Conservation (phyloP, 1,140 invertebrate genomes). For the Conus betulinus region DNA sequence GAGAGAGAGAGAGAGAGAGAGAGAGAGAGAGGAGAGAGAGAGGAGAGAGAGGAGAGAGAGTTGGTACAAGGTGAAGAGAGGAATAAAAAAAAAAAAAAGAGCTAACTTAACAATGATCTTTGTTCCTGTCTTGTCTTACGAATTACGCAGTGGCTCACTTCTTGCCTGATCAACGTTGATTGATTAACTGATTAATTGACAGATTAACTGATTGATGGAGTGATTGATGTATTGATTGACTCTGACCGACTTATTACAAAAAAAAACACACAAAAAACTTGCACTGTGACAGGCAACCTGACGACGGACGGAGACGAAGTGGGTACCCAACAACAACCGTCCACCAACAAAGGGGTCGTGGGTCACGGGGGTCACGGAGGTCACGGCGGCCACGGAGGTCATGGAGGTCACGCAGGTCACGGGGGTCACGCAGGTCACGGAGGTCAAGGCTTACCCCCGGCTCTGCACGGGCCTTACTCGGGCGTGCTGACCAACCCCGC, state of each 20-base stretch:
- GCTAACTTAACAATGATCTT: no score
- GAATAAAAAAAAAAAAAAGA: no score
- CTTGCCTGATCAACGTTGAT: no score
- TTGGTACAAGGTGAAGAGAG: neutral
- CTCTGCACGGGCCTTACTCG: constrained; percentile 53
- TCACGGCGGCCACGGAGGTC: neutral
- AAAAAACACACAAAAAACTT: no score
- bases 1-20: no score
- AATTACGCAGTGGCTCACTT: no score
- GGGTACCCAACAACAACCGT: neutral
- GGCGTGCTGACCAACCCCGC: constrained; percentile 37
- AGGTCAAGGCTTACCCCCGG: constrained; percentile 39
- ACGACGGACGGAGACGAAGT: neutral
- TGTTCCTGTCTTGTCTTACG: no score
- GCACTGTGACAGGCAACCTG: neutral
- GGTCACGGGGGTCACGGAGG: neutral
- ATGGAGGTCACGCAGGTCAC: neutral
- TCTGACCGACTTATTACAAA: no score
- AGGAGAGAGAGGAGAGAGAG: neutral
- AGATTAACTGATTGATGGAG: no score
- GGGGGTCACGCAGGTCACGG: neutral
- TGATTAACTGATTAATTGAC: no score
- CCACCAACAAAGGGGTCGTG: constrained; percentile 1
- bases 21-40: neutral
- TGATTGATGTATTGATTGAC: no score